These are phyloP conservation scores for Paratrypauchen microcephalus DNA, from an alignment of 2,797 vertebrate genomes.

Conservation along the genomic window DNA sequence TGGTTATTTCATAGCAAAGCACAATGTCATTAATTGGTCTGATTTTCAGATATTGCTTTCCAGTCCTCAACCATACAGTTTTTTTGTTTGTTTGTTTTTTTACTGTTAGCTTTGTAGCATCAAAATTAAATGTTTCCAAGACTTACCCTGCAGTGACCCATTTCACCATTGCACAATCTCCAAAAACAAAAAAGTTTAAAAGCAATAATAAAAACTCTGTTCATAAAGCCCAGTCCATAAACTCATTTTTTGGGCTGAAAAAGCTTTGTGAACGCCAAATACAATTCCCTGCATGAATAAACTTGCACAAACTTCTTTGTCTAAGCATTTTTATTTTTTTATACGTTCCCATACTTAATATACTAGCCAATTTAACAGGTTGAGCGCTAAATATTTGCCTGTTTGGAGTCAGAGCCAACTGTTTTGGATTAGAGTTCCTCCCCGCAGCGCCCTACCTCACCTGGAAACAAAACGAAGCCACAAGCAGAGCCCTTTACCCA, in stretches of 20 bases:
- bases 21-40: no score
- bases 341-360: no score
- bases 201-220: no score
- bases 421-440: conserved; percentile 6
- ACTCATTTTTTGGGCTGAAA: not conserved
- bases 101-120: no score
- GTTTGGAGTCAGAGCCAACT: not conserved
- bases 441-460: conserved; percentile 4
- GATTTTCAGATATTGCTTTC: no score
- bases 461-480: conserved; percentile 28
- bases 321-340: not conserved
- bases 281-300: not conserved
- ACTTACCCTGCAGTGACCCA: no score
- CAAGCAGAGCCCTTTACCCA: conserved; percentile 48
- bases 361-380: not conserved
- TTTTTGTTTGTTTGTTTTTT: no score
- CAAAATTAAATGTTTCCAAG: no score
- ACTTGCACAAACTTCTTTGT: not conserved
- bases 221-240: not conserved
- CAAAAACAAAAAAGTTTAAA: no score
- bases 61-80: no score
- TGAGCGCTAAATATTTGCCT: not conserved
- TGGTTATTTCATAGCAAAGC: no score
- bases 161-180: no score
- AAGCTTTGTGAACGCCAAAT: not conserved